Conservation (phyloP, 2,888 invertebrate genomes). For the Cheiracanthium punctorium region DNA sequence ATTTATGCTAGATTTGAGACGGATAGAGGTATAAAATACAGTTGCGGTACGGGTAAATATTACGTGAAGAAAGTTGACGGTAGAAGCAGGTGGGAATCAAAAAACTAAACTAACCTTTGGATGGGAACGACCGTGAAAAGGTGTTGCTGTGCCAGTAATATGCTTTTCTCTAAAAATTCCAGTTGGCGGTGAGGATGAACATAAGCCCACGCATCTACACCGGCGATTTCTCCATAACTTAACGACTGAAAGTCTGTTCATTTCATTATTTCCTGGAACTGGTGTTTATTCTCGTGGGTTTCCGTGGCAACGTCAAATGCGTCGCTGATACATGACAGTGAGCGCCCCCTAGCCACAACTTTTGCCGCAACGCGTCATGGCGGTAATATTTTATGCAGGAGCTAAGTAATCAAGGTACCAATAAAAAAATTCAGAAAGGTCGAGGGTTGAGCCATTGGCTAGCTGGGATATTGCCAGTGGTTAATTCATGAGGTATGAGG, state of each 20-base stretch:
- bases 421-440: conserved; percentile 16
- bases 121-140: conserved; percentile 15
- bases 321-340: conserved; percentile 40
- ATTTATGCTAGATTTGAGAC: too few species aligned
- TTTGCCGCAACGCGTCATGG: conserved; percentile 67
- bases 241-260: conserved; percentile 44
- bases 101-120: conserved; percentile 11
- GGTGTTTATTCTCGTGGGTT: conserved; percentile 68
- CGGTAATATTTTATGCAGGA: conserved; percentile 63
- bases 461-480: not conserved
- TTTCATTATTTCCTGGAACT: conserved; percentile 65
- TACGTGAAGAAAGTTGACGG: not conserved
- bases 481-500: not conserved
- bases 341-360: conserved; percentile 58
- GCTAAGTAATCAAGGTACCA: conserved; percentile 47
- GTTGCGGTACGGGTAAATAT: not conserved
- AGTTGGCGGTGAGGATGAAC: conserved; percentile 41
- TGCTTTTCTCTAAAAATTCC: conserved; percentile 1
- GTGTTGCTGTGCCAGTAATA: not conserved
- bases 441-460: not conserved
- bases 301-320: conserved; percentile 59
- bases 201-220: conserved; percentile 48
- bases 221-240: conserved; percentile 36
- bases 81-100: not conserved
- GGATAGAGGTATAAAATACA: not conserved